phyloP scores from a whole-genome alignment of 2,113 vertebrate species.

The Embiotoca jacksoni region DNA sequence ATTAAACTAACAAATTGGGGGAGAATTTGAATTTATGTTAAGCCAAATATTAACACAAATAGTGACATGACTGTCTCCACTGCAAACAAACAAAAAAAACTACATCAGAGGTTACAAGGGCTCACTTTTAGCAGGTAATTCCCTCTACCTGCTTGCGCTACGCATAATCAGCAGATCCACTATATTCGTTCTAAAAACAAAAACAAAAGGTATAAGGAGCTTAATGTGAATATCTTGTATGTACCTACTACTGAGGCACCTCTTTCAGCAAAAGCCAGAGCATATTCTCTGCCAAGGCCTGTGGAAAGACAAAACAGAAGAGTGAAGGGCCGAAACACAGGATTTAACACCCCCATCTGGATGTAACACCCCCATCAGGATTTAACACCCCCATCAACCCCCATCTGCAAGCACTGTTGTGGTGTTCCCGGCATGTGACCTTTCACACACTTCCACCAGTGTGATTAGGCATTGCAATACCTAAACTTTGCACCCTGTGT shows the following conservation, averaged over 20 bases:
- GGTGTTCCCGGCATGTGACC: constrained; percentile 19
- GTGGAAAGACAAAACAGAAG: constrained; percentile 48
- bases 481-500: constrained; percentile 65
- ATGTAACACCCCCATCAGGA: not conserved
- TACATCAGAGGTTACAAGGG: not conserved
- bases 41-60: not conserved
- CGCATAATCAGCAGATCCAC: too few species aligned
- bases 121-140: not conserved
- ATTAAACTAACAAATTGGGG: not conserved
- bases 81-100: not conserved
- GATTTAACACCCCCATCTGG: not conserved
- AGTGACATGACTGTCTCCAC: too few species aligned
- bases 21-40: not conserved
- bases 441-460: constrained; percentile 60
- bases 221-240: constrained; percentile 47
- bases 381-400: fast-evolving
- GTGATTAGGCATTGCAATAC: not conserved
- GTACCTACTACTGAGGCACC: constrained; percentile 96
- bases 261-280: constrained; percentile 95
- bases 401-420: not conserved
- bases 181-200: too few species aligned
- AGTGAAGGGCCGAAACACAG: not conserved
- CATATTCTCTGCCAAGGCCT: constrained; percentile 95
- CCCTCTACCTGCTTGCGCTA: too few species aligned
- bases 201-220: not conserved